Evolutionary conservation across 1,140 invertebrate species (phyloP).

Genomic region (Drosophila nebulosa): DNA sequence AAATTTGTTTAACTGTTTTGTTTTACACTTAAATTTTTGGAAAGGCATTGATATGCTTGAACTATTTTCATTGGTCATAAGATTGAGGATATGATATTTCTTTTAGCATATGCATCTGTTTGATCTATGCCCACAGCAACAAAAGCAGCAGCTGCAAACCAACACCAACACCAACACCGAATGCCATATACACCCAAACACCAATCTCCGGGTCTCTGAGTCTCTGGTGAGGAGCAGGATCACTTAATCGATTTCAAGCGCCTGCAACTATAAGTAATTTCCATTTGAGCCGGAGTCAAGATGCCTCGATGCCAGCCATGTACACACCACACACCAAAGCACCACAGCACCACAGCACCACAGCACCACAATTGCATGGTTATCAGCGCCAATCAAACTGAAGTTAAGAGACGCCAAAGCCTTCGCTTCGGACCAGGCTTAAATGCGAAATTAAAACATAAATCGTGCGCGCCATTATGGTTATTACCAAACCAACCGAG

Average conservation of each 20-base stretch:
- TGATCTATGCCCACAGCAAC: background rate
- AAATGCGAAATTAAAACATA: conserved; percentile 81
- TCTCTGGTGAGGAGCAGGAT: conserved; percentile 65
- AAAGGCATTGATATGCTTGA: background rate
- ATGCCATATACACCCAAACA: background rate
- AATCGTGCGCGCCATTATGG: conserved; percentile 80
- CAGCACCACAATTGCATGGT: conserved; percentile 59
- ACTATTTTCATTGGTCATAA: background rate
- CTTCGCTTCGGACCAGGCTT: conserved; percentile 27
- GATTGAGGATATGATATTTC: background rate
- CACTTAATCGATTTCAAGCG: conserved; percentile 76
- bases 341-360: too few relatives aligned
- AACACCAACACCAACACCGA: conserved; percentile 11
- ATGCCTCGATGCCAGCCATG: background rate
- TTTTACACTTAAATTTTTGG: too few relatives aligned
- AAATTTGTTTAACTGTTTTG: too few relatives aligned
- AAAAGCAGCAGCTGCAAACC: conserved; percentile 1
- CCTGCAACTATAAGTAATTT: conserved; percentile 58
- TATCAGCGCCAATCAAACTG: conserved; percentile 74
- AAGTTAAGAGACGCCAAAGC: conserved; percentile 53
- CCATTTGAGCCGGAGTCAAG: conserved; percentile 43
- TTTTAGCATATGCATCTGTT: background rate
- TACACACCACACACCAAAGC: background rate
- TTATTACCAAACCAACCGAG: conserved; percentile 76
- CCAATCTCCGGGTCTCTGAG: background rate